A percentile compares a stretch with the other conserved stretches of the same genome.
phyloP scores from a whole-genome alignment of 2,113 vertebrate genomes.

The Camelus bactrianus region DNA sequence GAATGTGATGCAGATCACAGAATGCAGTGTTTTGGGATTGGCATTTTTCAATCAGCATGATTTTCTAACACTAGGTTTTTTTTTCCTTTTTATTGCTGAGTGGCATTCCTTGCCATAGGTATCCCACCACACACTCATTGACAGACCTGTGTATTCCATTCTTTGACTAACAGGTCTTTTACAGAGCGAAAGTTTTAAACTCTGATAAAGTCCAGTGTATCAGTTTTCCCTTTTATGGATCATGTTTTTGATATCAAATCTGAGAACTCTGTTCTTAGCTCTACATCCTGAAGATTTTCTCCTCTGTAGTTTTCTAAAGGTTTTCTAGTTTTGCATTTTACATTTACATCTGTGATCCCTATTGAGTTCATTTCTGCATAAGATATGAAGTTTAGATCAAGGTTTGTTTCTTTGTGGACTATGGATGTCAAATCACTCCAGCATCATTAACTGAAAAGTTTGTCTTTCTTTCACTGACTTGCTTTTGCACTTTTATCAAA shows the following conservation, averaged over 20 bases:
- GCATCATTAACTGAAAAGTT: background rate
- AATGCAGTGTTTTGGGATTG: background rate
- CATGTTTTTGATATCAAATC: background rate
- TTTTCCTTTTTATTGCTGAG: background rate
- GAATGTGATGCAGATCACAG: background rate
- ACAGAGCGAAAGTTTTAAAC: background rate
- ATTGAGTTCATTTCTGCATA: background rate
- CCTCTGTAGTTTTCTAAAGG: background rate
- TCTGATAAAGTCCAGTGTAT: background rate
- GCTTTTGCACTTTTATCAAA: background rate
- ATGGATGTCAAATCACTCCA: rapidly evolving
- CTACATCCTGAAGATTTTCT: background rate
- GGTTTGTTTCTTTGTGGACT: background rate
- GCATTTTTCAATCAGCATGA: background rate
- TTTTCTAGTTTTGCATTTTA: background rate
- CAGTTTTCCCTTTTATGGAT: background rate
- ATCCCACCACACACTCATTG: background rate
- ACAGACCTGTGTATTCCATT: background rate
- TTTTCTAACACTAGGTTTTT: background rate
- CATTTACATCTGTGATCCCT: background rate
- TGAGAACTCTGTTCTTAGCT: background rate
- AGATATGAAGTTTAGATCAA: background rate
- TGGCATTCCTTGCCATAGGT: too few relatives aligned
- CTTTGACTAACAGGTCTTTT: background rate
- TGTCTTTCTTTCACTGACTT: background rate